Conservation (phyloP, 2,888 invertebrate genomes). For the Calephelis perditalis region DNA sequence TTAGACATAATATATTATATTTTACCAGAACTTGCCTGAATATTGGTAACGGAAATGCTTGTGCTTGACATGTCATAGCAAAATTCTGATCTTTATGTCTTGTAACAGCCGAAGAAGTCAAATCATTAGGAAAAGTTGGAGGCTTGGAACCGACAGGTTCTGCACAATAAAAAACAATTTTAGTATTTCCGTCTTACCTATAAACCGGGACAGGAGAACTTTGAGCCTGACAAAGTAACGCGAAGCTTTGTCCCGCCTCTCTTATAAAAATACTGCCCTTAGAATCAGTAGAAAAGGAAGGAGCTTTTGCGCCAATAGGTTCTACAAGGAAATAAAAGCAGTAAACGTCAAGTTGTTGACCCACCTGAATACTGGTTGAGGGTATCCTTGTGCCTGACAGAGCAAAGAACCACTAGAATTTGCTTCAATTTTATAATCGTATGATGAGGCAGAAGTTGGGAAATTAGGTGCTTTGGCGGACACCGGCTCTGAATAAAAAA, state of each 20-base stretch:
- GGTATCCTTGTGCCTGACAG: conserved; percentile 79
- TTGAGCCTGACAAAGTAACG: conserved; percentile 80
- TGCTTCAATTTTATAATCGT: conserved; percentile 62
- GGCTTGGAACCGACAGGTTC: conserved; percentile 80
- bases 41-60: conserved; percentile 82
- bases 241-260: conserved; percentile 75
- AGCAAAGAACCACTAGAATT: conserved; percentile 66
- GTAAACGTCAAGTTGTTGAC: conserved; percentile 33
- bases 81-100: conserved; percentile 76
- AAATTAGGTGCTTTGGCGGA: conserved; percentile 72
- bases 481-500: conserved; percentile 66
- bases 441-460: conserved; percentile 70
- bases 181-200: conserved; percentile 70
- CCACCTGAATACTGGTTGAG: conserved; percentile 84
- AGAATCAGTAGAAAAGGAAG: conserved; percentile 80
- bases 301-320: conserved; percentile 80
- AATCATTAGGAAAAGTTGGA: conserved; percentile 79
- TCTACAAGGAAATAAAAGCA: conserved; percentile 54
- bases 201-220: conserved; percentile 81
- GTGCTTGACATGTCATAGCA: conserved; percentile 83
- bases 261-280: conserved; percentile 81
- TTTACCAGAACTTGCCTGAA: conserved; percentile 80
- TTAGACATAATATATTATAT: conserved; percentile 2
- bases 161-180: conserved; percentile 51
- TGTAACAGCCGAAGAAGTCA: conserved; percentile 79